phyloP scores from a whole-genome alignment of 2,797 vertebrate genomes.

The Xenentodon cancila region DNA sequence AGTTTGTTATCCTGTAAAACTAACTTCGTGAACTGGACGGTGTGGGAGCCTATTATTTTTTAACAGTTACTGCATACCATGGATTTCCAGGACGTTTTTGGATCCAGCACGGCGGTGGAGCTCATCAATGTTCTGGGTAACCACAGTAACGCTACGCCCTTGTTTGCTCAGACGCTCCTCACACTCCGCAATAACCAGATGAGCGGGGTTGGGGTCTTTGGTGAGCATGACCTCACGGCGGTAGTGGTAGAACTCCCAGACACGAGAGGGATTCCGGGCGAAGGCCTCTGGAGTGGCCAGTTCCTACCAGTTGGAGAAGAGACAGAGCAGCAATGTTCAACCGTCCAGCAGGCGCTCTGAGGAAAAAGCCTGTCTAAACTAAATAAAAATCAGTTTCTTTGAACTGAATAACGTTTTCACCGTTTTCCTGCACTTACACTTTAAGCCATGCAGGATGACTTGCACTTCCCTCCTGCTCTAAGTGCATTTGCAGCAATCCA shows the following conservation, averaged over 20 bases:
- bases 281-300: constrained; percentile 91
- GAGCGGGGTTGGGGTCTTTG: constrained; percentile 89
- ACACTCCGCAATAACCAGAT: constrained; percentile 90
- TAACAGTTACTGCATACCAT: constrained; percentile 78
- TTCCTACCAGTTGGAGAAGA: constrained; percentile 45
- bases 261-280: constrained; percentile 88
- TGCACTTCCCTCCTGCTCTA: no score
- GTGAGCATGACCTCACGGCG: constrained; percentile 91
- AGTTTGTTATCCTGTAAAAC: no score
- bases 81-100: constrained; percentile 90
- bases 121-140: constrained; percentile 97
- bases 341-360: no score
- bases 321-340: background rate
- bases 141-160: constrained; percentile 87
- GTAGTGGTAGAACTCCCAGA: constrained; percentile 98
- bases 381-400: no score
- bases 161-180: constrained; percentile 87
- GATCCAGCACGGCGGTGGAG: constrained; percentile 92
- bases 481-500: no score
- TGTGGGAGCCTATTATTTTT: no score
- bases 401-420: no score
- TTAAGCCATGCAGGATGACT: no score
- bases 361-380: no score
- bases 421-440: no score
- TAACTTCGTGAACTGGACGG: no score